Base-by-base conservation (phyloP, 2,113 vertebrate genomes). In the Arvicanthis niloticus region DNA sequence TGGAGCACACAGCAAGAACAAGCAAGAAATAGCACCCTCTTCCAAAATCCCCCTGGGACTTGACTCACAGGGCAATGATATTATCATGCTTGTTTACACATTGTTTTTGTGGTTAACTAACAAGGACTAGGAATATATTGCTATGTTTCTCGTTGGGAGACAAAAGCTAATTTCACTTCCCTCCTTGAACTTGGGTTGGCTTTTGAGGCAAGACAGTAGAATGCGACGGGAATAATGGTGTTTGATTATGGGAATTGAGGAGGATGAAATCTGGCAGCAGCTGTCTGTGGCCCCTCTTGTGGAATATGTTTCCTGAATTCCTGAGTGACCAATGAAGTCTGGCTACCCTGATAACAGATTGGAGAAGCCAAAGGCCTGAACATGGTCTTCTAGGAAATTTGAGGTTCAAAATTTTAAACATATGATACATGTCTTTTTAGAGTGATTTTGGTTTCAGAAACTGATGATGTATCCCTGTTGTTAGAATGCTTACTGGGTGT, bases 391-490 rank as follows among this genome's bases (percentile, higher is more conserved):
- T 29, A n/a, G 13, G 4, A 62, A 21, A 31, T 91, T 88, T 88
- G 34, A 85, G 70, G n/a, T 90, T 95, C 65, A 60, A 53, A 86
- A n/a, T 72, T 94, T 34, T 65, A 93, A 90, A 11, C 65, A 76
- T 76, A 56, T 68, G 73, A 42, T 22, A n/a, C 70, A 88, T 70
- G 51, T 22, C 31, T 11, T 29, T 93, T 94, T 37, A 26, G 45
- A 53, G n/a, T 88, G 48, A 16, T n/a, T 88, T 88, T 21, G 21
- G 34, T 53, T 56, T 3, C 10, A 37, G 85, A 48, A 51, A n/a
- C 31, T 68, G 65, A 51, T 22, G 42, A 24, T 6, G 1, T 87
- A 70, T 45, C 34, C 34, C 34, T 67, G 29, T 1, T 51, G 84
- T 31, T 87, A 87, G 62, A 48, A 48, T 37, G 42, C 42, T 37